Percentiles rank a stretch among this genome's conserved stretches.
These are phyloP conservation scores for Apamea monoglypha DNA, from an alignment of 2,888 invertebrate genomes.

Conservation along the genomic window DNA sequence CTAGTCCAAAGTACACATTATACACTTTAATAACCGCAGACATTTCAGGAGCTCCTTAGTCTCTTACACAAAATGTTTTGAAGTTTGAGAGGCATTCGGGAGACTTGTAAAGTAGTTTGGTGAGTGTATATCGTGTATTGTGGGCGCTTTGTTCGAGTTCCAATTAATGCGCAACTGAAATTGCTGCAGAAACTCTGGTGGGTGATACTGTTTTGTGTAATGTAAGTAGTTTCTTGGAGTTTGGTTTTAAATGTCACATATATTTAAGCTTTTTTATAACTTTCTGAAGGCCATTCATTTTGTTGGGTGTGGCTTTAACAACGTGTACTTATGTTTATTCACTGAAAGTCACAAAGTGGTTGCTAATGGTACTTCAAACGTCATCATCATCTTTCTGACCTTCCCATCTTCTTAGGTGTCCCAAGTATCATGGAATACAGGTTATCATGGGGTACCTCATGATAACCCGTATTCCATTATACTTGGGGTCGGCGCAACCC, in stretches of 20 bases:
- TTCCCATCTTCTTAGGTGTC: too few relatives aligned
- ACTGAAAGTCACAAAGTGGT: background rate
- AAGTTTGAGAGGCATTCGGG: constrained; percentile 69
- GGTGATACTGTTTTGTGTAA: constrained; percentile 26
- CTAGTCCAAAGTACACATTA: background rate
- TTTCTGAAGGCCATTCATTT: background rate
- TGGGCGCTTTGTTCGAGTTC: constrained; percentile 66
- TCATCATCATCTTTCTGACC: background rate
- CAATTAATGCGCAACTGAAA: constrained; percentile 64
- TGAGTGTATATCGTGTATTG: constrained; percentile 73
- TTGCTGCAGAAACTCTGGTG: constrained; percentile 1
- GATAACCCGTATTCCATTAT: too few relatives aligned
- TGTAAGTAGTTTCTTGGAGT: constrained; percentile 6
- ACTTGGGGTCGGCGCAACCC: background rate
- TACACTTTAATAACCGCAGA: constrained; percentile 20
- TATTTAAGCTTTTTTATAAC: too few relatives aligned
- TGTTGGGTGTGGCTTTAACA: background rate
- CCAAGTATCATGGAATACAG: too few relatives aligned
- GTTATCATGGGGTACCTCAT: too few relatives aligned
- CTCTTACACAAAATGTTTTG: constrained; percentile 59
- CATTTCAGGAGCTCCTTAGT: constrained; percentile 12
- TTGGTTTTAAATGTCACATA: background rate
- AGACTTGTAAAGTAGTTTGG: constrained; percentile 73
- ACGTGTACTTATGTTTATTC: background rate
- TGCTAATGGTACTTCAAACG: background rate